Base-by-base conservation (phyloP, 1,140 invertebrate species). In the Bombus sibiricus region DNA sequence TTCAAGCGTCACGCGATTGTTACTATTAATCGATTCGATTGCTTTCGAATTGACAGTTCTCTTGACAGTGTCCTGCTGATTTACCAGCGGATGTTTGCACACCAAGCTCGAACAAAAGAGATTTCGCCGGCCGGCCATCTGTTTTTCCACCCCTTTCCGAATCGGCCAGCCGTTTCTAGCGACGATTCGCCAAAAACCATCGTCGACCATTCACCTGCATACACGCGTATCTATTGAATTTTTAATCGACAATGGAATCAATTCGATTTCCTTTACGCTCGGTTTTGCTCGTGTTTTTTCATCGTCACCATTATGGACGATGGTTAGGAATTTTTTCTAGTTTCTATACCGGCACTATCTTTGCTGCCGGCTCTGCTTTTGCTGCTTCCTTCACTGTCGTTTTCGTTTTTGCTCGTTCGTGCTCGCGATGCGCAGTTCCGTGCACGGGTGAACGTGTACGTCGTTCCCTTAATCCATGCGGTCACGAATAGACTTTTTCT, bases 401-500 rank as follows among this genome's bases (percentile, higher is more conserved):
- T 18, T 18, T 18, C 10, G 28, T 37, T 74, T 66, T 57, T 79
- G 32, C 64, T 34, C 25, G 12, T 47, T 37, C 9, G n/a, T 84
- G 18, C 39, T 59, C 69, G 53, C 68, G 53, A 39, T 53, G 68
- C 32, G 69, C 34, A 85, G 39, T 78, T 78, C 76, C 68, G 43
- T 28, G 32, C 8, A 53, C 41, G 6, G 13, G 64, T 25, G 80
- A 74, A 69, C 28, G 80, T 47, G 57, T 4, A 15, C 41, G 13
- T 34, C 66, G 59, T 59, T 43, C 82, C 86, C 78, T 89, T 85
- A 88, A 83, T 88, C 82, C 87, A 39, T 25, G 74, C 78, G 76
- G 68, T 41, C 76, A 59, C 77, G 85, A 88, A 89, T 86, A 78
- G 79, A 88, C 76, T 89, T 86, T 86, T 86, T 76, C 32, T 9